phyloP scores from a whole-genome alignment of 2,888 invertebrate species.

The Nemapogon koenigi region DNA sequence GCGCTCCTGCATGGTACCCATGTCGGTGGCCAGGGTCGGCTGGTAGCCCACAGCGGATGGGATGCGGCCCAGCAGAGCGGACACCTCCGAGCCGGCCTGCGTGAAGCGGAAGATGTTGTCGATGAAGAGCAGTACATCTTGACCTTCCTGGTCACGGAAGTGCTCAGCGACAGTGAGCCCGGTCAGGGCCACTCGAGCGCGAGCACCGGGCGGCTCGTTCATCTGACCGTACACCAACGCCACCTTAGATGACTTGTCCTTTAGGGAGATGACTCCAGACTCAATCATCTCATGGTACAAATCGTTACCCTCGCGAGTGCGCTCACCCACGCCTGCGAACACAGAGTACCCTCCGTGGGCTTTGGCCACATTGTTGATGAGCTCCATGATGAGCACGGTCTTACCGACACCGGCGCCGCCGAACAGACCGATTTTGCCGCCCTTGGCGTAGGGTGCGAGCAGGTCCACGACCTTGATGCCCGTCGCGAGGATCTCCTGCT shows the following conservation, averaged over 20 bases:
- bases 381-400: slow-evolving; percentile 96
- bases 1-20: slow-evolving; percentile 98
- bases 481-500: slow-evolving; percentile 90
- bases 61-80: slow-evolving; percentile 93
- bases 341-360: slow-evolving; percentile 97
- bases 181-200: slow-evolving; percentile 92
- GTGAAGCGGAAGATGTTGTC: slow-evolving; percentile 97
- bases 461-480: slow-evolving; percentile 96
- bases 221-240: slow-evolving; percentile 95
- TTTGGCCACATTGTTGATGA: slow-evolving; percentile 95
- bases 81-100: slow-evolving; percentile 89
- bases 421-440: slow-evolving; percentile 93
- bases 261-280: slow-evolving; percentile 89
- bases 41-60: slow-evolving; percentile 97
- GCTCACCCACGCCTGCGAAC: slow-evolving; percentile 94
- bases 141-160: slow-evolving; percentile 94
- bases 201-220: slow-evolving; percentile 97
- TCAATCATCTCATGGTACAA: slow-evolving; percentile 97
- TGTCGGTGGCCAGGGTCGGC: slow-evolving; percentile 94
- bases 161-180: slow-evolving; percentile 94
- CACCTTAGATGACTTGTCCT: slow-evolving; percentile 90
- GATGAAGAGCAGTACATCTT: slow-evolving; percentile 93
- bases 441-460: slow-evolving; percentile 91
- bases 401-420: slow-evolving; percentile 97
- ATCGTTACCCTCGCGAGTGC: slow-evolving; percentile 96